Percentiles rank a stretch among this genome's conserved stretches.
These are phyloP conservation scores for Drosophila simulans DNA, from an alignment of 1,140 invertebrate genomes.

Conservation along the genomic window DNA sequence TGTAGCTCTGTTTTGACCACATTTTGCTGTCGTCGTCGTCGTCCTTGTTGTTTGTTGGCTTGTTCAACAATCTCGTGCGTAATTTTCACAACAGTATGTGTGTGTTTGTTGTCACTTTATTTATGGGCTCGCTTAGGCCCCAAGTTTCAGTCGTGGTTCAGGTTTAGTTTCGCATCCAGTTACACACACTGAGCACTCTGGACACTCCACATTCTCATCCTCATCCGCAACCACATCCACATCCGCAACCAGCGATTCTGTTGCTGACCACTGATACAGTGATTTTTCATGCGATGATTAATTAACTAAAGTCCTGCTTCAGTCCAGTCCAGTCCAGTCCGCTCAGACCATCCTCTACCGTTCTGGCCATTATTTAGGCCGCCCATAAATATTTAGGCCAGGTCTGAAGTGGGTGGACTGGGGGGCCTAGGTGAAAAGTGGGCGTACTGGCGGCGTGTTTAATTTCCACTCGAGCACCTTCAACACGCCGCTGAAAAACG, in stretches of 20 bases:
- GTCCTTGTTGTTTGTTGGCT: constrained; percentile 47
- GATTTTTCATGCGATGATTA: constrained; percentile 67
- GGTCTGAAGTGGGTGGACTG: background rate
- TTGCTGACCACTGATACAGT: constrained; percentile 58
- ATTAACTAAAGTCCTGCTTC: constrained; percentile 41
- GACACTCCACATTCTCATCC: background rate
- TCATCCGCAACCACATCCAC: background rate
- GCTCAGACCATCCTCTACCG: background rate
- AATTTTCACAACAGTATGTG: constrained; percentile 19
- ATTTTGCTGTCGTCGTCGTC: constrained; percentile 25
- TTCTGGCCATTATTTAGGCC: constrained; percentile 21
- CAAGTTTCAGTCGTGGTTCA: constrained; percentile 7
- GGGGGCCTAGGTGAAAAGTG: constrained; percentile 18
- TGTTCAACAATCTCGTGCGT: constrained; percentile 60
- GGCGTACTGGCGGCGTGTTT: constrained; percentile 35
- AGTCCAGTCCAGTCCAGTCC: background rate
- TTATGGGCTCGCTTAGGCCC: constrained; percentile 45
- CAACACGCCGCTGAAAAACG: constrained; percentile 26
- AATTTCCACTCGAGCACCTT: constrained; percentile 65
- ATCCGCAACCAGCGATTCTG: constrained; percentile 11
- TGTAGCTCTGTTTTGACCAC: constrained; percentile 37
- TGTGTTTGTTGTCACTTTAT: constrained; percentile 41
- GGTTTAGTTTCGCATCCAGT: constrained; percentile 47
- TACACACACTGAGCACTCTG: constrained; percentile 4
- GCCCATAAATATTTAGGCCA: constrained; percentile 57